Evolutionary conservation across 2,888 invertebrate genomes (phyloP).

Genomic region (Carterocephalus palaemon): DNA sequence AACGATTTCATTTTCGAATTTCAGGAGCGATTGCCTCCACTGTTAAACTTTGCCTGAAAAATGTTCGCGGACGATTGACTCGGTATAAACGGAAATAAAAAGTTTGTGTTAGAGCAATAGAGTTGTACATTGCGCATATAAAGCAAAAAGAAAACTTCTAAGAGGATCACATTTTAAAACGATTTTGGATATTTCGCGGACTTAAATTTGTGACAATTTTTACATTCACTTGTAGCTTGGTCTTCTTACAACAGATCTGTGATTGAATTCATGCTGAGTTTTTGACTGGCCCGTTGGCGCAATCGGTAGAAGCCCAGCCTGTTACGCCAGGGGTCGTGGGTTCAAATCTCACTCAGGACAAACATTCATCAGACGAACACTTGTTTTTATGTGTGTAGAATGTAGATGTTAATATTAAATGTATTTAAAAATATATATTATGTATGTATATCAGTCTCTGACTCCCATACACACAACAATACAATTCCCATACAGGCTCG

Average conservation of each 20-base stretch:
- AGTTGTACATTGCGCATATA: conserved; percentile 71
- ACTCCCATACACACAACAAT: too few species aligned
- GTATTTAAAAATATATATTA: too few species aligned
- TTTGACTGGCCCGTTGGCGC: too few species aligned
- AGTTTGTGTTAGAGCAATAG: conserved; percentile 76
- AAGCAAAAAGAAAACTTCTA: conserved; percentile 60
- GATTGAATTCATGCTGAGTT: too few species aligned
- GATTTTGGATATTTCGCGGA: conserved; percentile 53
- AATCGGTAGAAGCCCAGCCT: too few species aligned
- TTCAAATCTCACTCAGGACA: too few species aligned
- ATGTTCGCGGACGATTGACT: conserved; percentile 79
- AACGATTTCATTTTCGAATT: conserved; percentile 80
- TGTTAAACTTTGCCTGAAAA: conserved; percentile 80
- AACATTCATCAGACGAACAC: too few species aligned
- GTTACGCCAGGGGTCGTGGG: too few species aligned
- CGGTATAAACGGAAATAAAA: conserved; percentile 79
- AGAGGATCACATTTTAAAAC: conserved; percentile 64
- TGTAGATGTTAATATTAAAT: too few species aligned
- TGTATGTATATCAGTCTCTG: too few species aligned
- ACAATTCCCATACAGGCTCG: too few species aligned
- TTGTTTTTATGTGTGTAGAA: too few species aligned
- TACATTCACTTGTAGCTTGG: conserved; percentile 48
- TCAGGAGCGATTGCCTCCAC: conserved; percentile 78
- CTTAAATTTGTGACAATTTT: conserved; percentile 61
- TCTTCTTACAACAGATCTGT: conserved; percentile 37